Conservation (phyloP, 2,888 invertebrate species). For the Aleiodes testaceus region DNA sequence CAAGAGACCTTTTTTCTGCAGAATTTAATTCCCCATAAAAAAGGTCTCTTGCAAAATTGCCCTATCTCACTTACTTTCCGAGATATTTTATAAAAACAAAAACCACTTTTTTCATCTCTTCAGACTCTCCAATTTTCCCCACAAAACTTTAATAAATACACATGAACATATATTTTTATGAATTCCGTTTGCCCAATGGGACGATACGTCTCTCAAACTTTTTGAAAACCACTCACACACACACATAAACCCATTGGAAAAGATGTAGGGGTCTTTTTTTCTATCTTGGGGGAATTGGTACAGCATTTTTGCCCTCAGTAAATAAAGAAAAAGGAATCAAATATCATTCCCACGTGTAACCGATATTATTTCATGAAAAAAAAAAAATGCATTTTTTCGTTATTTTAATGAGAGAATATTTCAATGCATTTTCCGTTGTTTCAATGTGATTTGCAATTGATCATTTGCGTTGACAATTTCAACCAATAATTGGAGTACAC, state of each 20-base stretch:
- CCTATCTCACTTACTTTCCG: no score
- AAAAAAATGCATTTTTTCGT: no score
- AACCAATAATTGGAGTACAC: no score
- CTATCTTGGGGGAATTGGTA: slow-evolving; percentile 18
- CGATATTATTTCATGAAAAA: no score
- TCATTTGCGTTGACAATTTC: no score
- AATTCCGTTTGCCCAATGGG: slow-evolving; percentile 49
- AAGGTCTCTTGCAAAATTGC: no score
- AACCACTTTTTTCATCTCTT: neutral
- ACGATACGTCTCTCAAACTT: slow-evolving; percentile 52
- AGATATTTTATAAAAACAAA: neutral
- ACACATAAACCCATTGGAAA: slow-evolving; percentile 38
- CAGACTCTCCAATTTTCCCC: slow-evolving; percentile 27
- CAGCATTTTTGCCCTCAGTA: slow-evolving; percentile 36
- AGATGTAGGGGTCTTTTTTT: slow-evolving; percentile 22
- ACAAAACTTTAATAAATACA: slow-evolving; percentile 12
- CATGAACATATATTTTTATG: slow-evolving; percentile 45
- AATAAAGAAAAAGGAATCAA: slow-evolving; percentile 44
- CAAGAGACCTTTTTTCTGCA: no score
- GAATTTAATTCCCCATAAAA: no score
- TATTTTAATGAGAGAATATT: no score
- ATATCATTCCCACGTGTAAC: no score
- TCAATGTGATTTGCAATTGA: no score
- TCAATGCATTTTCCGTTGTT: no score
- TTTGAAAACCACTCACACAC: slow-evolving; percentile 45